These are phyloP conservation scores for Telenomus remus DNA, from an alignment of 1,140 invertebrate genomes.

Conservation along the genomic window DNA sequence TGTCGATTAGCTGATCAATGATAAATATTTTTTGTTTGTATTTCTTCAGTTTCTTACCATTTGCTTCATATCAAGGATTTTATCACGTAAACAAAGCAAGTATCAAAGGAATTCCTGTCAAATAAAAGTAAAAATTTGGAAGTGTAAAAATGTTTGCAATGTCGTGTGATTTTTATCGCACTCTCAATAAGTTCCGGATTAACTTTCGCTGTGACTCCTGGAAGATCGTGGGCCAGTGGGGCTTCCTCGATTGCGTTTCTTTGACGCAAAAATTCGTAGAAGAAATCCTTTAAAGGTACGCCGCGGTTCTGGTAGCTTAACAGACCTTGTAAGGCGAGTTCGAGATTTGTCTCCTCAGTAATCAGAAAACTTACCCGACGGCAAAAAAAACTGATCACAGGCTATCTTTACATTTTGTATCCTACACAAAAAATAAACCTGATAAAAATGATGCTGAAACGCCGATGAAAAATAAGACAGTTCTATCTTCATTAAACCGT, in stretches of 20 bases:
- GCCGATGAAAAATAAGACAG: too few species aligned
- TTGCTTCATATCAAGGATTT: too few species aligned
- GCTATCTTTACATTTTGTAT: slow-evolving; percentile 24
- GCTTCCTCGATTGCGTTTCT: slow-evolving; percentile 36
- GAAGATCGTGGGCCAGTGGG: slow-evolving; percentile 28
- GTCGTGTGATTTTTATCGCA: too few species aligned
- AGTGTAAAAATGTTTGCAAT: too few species aligned
- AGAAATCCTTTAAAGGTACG: slow-evolving; percentile 44
- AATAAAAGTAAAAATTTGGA: too few species aligned
- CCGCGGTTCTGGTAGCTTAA: slow-evolving; percentile 35
- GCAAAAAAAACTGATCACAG: slow-evolving; percentile 20
- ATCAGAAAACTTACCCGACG: slow-evolving; percentile 33
- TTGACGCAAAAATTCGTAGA: slow-evolving; percentile 44
- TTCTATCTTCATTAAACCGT: too few species aligned
- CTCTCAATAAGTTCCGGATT: slow-evolving; percentile 32
- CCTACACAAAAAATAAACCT: slow-evolving; percentile 9
- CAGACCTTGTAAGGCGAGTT: slow-evolving; percentile 44
- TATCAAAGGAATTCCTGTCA: not conserved
- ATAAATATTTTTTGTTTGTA: too few species aligned
- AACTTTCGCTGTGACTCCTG: slow-evolving; percentile 18
- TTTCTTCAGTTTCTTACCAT: too few species aligned
- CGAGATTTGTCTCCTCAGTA: slow-evolving; percentile 20
- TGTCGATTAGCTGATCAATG: too few species aligned
- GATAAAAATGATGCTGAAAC: slow-evolving; percentile 33
- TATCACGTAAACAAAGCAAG: too few species aligned